phyloP scores from a whole-genome alignment of 1,140 invertebrate species.

The Cecropterus lyciades region DNA sequence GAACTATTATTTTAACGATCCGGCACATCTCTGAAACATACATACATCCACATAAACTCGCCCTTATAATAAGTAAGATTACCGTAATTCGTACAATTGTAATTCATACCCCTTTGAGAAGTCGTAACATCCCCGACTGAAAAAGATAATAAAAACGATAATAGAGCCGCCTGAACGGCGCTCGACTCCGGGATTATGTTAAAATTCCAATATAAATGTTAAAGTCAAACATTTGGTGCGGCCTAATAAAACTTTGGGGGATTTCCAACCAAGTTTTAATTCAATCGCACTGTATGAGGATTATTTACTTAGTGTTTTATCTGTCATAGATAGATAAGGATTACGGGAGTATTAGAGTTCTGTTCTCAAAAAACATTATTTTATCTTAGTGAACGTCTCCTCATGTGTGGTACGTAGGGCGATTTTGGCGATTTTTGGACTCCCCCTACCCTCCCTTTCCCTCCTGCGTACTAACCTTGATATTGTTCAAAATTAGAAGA shows the following conservation, averaged over 20 bases:
- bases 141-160: slow-evolving; percentile 36
- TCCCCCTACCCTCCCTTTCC: too few relatives aligned
- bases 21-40: too few relatives aligned
- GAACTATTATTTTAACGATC: too few relatives aligned
- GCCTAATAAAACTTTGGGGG: slow-evolving; percentile 61
- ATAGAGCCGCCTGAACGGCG: slow-evolving; percentile 28
- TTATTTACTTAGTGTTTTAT: slow-evolving; percentile 36
- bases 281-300: slow-evolving; percentile 52
- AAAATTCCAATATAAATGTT: slow-evolving; percentile 67
- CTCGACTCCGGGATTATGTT: slow-evolving; percentile 56
- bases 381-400: too few relatives aligned
- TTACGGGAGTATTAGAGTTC: not conserved
- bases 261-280: slow-evolving; percentile 63
- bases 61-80: too few relatives aligned
- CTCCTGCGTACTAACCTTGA: too few relatives aligned
- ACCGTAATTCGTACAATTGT: not conserved
- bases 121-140: slow-evolving; percentile 8
- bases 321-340: slow-evolving; percentile 7
- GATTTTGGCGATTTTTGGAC: too few relatives aligned
- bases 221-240: slow-evolving; percentile 49
- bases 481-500: too few relatives aligned
- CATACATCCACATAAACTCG: too few relatives aligned
- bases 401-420: too few relatives aligned
- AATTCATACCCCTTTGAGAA: slow-evolving; percentile 26
- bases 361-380: not conserved